Evolutionary conservation across 2,113 vertebrate species (phyloP).

Genomic region (Rattus rattus): DNA sequence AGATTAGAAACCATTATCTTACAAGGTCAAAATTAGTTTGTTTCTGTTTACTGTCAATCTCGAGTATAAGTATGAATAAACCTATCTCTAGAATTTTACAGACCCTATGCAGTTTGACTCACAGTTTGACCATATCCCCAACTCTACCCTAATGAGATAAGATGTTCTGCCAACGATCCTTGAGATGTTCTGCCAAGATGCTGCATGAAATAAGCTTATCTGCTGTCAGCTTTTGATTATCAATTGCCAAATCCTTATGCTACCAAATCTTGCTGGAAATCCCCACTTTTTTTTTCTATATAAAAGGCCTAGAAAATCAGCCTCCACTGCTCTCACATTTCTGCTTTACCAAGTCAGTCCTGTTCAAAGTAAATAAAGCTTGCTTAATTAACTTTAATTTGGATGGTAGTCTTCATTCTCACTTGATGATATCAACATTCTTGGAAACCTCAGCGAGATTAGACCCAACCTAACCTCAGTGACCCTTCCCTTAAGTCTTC

Average conservation of each 20-base stretch:
- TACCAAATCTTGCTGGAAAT: not conserved
- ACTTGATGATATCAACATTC: not conserved
- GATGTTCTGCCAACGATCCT: not conserved
- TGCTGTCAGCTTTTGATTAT: not conserved
- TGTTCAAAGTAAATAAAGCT: not conserved
- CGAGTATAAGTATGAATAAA: not conserved
- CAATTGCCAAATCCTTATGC: not conserved
- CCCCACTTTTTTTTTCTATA: not conserved
- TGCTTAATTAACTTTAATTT: not conserved
- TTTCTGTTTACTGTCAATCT: no score
- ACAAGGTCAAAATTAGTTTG: not conserved
- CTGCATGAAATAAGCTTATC: not conserved
- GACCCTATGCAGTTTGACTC: not conserved
- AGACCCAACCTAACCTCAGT: not conserved
- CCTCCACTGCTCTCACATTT: not conserved
- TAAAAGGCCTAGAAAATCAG: not conserved
- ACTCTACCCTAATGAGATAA: not conserved
- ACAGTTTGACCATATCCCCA: not conserved
- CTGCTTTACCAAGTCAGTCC: no score
- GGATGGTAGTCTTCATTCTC: not conserved
- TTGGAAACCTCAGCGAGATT: not conserved
- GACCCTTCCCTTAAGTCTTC: not conserved
- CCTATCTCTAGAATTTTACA: not conserved
- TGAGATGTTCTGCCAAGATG: not conserved
- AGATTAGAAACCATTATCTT: not conserved